A percentile compares a stretch with the other conserved stretches of the same genome.
phyloP scores from a whole-genome alignment of 1,140 invertebrate species.

The Pseudomyrmex pallidus region DNA sequence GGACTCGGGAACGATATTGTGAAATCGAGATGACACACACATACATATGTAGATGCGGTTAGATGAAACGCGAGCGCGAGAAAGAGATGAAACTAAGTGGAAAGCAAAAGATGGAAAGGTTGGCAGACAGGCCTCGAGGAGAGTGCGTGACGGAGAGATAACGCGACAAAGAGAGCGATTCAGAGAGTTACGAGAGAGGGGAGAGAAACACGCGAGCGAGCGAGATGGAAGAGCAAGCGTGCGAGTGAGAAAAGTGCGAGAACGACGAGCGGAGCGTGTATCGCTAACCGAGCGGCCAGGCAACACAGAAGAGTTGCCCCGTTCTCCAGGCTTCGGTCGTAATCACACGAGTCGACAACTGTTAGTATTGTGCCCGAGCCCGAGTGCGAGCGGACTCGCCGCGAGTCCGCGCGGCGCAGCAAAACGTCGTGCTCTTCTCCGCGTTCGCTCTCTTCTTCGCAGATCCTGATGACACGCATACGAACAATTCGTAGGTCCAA shows the following conservation, averaged over 20 bases:
- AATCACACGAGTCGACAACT: slow-evolving; percentile 54
- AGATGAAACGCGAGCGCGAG: background rate
- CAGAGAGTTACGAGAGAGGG: background rate
- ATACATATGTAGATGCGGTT: no score
- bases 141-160: slow-evolving; percentile 20
- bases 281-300: slow-evolving; percentile 62
- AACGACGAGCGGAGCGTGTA: slow-evolving; percentile 49
- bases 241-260: background rate
- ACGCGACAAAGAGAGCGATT: slow-evolving; percentile 34
- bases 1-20: background rate
- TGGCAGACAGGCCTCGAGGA: slow-evolving; percentile 3
- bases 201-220: background rate
- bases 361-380: slow-evolving; percentile 65
- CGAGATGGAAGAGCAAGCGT: background rate
- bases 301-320: slow-evolving; percentile 57
- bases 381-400: slow-evolving; percentile 60
- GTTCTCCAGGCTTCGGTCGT: slow-evolving; percentile 64
- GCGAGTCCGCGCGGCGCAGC: background rate
- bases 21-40: background rate
- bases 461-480: no score
- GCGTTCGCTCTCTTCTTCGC: background rate
- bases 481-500: no score
- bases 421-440: background rate
- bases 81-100: background rate
- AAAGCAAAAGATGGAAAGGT: slow-evolving; percentile 24